Percentiles rank a stretch among this genome's conserved stretches.
These are phyloP conservation scores for Leucoptera coffeella DNA, from an alignment of 2,888 invertebrate genomes.

Conservation along the genomic window DNA sequence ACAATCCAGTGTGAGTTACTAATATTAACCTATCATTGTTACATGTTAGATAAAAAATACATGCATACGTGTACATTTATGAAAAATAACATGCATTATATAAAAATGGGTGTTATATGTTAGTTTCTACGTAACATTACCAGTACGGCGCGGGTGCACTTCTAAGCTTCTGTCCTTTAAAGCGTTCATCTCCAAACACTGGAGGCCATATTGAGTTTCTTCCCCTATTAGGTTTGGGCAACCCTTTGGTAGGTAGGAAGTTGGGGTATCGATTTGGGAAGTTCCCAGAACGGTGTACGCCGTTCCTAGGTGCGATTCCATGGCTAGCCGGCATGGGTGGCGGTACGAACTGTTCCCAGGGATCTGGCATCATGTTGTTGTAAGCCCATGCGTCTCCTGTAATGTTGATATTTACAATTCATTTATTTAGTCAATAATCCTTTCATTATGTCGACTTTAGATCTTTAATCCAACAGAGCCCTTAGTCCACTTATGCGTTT, in stretches of 20 bases:
- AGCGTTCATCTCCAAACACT: slow-evolving; percentile 27
- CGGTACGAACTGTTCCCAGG: slow-evolving; percentile 25
- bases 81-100: too few relatives aligned
- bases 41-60: too few relatives aligned
- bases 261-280: slow-evolving; percentile 23
- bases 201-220: slow-evolving; percentile 35
- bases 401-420: too few relatives aligned
- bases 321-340: slow-evolving; percentile 21
- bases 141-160: slow-evolving; percentile 35
- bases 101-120: too few relatives aligned
- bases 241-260: slow-evolving; percentile 19
- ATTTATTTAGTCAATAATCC: too few relatives aligned
- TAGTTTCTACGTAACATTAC: too few relatives aligned
- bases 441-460: too few relatives aligned
- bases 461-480: too few relatives aligned
- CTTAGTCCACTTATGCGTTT: too few relatives aligned
- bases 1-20: too few relatives aligned
- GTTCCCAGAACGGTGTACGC: slow-evolving; percentile 25
- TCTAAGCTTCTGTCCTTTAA: slow-evolving; percentile 30
- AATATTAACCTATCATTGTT: too few relatives aligned
- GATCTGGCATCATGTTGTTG: slow-evolving; percentile 20
- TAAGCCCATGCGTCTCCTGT: slow-evolving; percentile 35
- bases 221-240: slow-evolving; percentile 18
- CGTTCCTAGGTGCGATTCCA: slow-evolving; percentile 27
- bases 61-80: too few relatives aligned